phyloP scores from a whole-genome alignment of 1,140 invertebrate genomes.

The Trissolcus basalis region DNA sequence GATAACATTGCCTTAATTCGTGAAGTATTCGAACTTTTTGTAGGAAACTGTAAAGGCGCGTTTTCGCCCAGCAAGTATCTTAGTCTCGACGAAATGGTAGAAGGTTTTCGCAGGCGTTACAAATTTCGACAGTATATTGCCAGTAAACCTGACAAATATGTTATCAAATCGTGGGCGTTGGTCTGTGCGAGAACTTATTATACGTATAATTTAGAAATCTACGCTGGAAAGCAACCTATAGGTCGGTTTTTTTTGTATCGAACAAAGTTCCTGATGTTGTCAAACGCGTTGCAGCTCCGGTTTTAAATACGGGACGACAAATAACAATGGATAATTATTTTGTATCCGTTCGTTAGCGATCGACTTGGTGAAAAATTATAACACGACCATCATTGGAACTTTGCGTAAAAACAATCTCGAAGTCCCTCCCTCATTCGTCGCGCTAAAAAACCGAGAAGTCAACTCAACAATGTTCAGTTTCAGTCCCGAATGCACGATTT shows the following conservation, averaged over 20 bases:
- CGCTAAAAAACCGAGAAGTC: slow-evolving; percentile 42
- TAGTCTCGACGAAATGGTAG: slow-evolving; percentile 75
- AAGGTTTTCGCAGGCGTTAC: slow-evolving; percentile 73
- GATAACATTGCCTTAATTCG: slow-evolving; percentile 75
- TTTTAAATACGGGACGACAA: slow-evolving; percentile 61
- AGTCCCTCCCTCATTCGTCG: slow-evolving; percentile 63
- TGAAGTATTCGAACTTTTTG: slow-evolving; percentile 76
- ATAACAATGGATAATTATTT: slow-evolving; percentile 70
- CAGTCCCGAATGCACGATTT: slow-evolving; percentile 57
- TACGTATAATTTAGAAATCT: slow-evolving; percentile 74
- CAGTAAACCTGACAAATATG: slow-evolving; percentile 67
- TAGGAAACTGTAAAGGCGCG: slow-evolving; percentile 74
- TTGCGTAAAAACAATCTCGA: slow-evolving; percentile 68
- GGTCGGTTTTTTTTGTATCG: slow-evolving; percentile 43
- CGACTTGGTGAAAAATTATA: slow-evolving; percentile 63
- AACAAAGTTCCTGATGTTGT: slow-evolving; percentile 56
- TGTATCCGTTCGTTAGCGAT: slow-evolving; percentile 62
- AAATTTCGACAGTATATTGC: slow-evolving; percentile 75
- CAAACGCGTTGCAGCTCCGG: slow-evolving; percentile 49
- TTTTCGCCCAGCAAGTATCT: slow-evolving; percentile 63
- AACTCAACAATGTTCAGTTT: slow-evolving; percentile 57
- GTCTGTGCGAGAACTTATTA: slow-evolving; percentile 75
- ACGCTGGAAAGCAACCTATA: slow-evolving; percentile 67
- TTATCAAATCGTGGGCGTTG: slow-evolving; percentile 70
- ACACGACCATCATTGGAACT: slow-evolving; percentile 66